Evolutionary conservation across 37 sponge, comb jelly and placozoan species (phyloP).

Genomic region (Beroe forskalii): DNA sequence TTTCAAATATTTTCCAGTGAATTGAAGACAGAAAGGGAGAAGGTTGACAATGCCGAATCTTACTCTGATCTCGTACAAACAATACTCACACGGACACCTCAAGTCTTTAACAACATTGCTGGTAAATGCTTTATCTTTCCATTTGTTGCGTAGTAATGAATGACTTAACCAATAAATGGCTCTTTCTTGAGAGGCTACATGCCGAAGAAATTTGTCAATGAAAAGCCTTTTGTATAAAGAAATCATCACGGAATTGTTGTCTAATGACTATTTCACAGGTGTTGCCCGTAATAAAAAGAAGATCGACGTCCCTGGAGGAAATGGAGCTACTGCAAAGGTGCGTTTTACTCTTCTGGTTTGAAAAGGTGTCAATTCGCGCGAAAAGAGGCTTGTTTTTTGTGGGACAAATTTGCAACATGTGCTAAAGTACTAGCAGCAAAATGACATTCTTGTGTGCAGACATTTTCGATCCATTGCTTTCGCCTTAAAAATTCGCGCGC

Average conservation of each 20-base stretch:
- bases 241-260: too few relatives aligned
- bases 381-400: not conserved
- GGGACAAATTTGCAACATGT: not conserved
- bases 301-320: not conserved
- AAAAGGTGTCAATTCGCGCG: slow-evolving; percentile 34
- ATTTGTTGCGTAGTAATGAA: too few relatives aligned
- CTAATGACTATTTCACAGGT: slow-evolving; percentile 13
- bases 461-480: not conserved
- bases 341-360: not conserved
- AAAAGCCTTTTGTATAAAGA: too few relatives aligned
- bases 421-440: not conserved
- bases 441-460: not conserved
- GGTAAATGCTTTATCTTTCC: slow-evolving; percentile 8
- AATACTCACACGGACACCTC: slow-evolving; percentile 31
- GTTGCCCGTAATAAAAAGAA: slow-evolving; percentile 34
- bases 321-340: slow-evolving; percentile 17
- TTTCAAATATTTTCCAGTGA: slow-evolving; percentile 48
- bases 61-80: slow-evolving; percentile 40
- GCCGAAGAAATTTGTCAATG: too few relatives aligned
- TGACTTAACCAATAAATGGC: too few relatives aligned
- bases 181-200: too few relatives aligned
- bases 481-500: slow-evolving; percentile 36
- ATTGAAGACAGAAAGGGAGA: slow-evolving; percentile 50
- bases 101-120: slow-evolving; percentile 63
- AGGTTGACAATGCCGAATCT: slow-evolving; percentile 6